Base-by-base conservation (phyloP, 1,140 invertebrate genomes). In the Zaprionus inermis region DNA sequence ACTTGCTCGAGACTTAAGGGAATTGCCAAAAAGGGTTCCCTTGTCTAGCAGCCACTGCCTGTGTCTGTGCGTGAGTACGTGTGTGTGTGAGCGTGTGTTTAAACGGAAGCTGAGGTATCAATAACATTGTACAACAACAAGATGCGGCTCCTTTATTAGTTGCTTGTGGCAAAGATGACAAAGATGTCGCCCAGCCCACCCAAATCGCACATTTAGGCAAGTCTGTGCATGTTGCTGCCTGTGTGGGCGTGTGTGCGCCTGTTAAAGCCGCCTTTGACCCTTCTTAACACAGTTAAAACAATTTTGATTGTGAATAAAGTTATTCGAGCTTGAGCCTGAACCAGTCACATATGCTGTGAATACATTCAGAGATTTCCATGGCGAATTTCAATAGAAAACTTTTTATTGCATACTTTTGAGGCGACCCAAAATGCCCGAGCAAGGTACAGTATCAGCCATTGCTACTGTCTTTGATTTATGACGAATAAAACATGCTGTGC, bases 101-200 rank as follows among this genome's bases (percentile, higher is more conserved):
- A 30, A 77, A 77, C 67, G 69, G 61, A 71, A 52, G 71, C 72
- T 78, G 83, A 83, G 83, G 84, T 89, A 89, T 89, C 84, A 89
- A 89, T 89, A 89, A 89, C 84, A 89, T 78, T 89, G 84, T 89
- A 83, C 72, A 51, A 46, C 49, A 69, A 32, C 34, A 70, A 55
- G 57, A 52, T 55, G 44, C 38, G 51, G 69, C 68, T 70, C 61
- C 56, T 71, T 68, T 75, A 85, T 84, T 84, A 78, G 81, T 72
- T 72, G 70, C 63, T 66, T 78, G 59, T 76, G 72, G 55, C 20
- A 74, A 67, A 67, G 70, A 68, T 58, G 84, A 78, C 84, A 84
- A 81, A 72, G 76, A 77, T 86, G 69, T 67, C 60, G 1, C 70
- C 63, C 66, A 59, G 56, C 63, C 36, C 67, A 72, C 66, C 41